Conservation (phyloP, 2,113 vertebrate species). For the Motacilla alba region DNA sequence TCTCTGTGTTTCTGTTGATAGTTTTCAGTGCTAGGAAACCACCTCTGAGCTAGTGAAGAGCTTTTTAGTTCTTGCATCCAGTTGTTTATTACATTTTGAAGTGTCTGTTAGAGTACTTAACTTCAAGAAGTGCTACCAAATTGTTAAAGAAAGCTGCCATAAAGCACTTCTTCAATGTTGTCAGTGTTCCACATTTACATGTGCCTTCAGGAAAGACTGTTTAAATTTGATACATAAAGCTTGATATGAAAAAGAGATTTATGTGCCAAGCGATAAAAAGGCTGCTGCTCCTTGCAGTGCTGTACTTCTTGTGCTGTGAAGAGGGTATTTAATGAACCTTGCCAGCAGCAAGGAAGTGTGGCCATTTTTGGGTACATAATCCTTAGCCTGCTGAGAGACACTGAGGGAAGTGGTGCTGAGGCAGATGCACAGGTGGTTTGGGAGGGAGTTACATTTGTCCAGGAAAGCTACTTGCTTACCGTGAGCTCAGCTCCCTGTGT, state of each 20-base stretch:
- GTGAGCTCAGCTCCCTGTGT: background rate
- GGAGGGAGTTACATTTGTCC: background rate
- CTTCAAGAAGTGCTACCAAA: background rate
- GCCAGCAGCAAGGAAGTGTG: background rate
- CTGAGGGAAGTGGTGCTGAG: background rate
- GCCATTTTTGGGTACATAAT: background rate
- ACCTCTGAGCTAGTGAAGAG: background rate
- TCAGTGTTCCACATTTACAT: background rate
- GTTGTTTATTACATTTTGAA: background rate
- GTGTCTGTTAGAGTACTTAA: background rate
- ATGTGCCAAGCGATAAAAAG: background rate
- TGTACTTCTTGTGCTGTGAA: background rate
- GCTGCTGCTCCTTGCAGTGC: background rate
- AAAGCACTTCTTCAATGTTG: background rate
- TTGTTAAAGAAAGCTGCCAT: background rate
- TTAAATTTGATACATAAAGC: background rate
- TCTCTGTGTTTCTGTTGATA: background rate
- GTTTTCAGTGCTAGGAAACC: background rate
- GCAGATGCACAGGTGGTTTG: background rate
- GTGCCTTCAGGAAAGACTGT: background rate
- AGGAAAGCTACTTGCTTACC: background rate
- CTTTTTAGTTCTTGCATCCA: background rate
- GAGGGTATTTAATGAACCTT: background rate
- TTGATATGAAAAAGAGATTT: background rate
- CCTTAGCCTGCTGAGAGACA: background rate